Base-by-base conservation (phyloP, 2,797 vertebrate species). In the Lepus oiostolus region DNA sequence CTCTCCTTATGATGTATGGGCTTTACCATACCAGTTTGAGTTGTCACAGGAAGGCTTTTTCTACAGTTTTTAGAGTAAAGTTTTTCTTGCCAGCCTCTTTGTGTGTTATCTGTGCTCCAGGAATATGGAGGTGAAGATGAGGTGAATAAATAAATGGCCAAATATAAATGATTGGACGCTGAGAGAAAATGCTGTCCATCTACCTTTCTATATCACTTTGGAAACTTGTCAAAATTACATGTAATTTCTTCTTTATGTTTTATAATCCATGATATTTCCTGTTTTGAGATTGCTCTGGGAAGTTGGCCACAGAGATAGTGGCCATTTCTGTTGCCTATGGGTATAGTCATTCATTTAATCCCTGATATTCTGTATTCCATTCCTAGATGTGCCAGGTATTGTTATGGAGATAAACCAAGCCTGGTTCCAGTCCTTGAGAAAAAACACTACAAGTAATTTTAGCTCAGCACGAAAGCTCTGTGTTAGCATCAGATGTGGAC, bases 141-240 rank as follows among this genome's bases (percentile, higher is more conserved):
- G 52, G 47, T 6, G 9, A 21, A n/a, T 58, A 24, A 17, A 63
- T 62, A 52, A 91, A 26, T 11, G 17, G 30, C 10, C 54, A 17
- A 1, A 0, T 4, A 0, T 35, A 35, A 84, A 17, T 30, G 22
- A 42, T 12, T 5, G 24, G 22, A 74, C 4, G 24, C 8, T 3
- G 9, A 32, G 47, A 89, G 28, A 79, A 85, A 71, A 72, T 62
- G 9, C 17, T 63, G 14, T 47, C 68, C 13, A 22, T n/a, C 35
- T 81, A 2, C 54, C 84, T 38, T 19, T 26, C 14, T 54, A 8
- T 28, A 32, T 11, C 3, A 26, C 16, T 80, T 38, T 58, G 50
- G 58, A 63, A 82, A 60, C 10, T 52, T 92, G 60, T 76, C 70
- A 54, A 38, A 79, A 74, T n/a, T 4, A 72, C 71, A 67, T 2